Percentiles rank a stretch among this genome's conserved stretches.
Evolutionary conservation across 2,888 invertebrate genomes (phyloP).

Genomic region (Phytoseiulus persimilis): DNA sequence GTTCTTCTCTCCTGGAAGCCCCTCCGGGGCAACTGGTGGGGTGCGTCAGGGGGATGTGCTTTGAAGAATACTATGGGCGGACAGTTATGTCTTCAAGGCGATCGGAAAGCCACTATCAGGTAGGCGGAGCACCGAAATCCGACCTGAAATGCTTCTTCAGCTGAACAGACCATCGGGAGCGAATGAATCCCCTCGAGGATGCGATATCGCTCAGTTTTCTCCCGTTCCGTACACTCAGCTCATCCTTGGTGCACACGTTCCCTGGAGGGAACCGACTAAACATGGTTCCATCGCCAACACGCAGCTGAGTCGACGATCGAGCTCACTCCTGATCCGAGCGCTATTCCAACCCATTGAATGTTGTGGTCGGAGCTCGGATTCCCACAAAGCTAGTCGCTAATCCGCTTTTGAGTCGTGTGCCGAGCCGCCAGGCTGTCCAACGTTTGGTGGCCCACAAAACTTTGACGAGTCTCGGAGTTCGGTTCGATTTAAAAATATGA

Average conservation of each 20-base stretch:
- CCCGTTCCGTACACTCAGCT: not conserved
- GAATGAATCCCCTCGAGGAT: too few relatives aligned
- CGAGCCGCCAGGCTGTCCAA: not conserved
- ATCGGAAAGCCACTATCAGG: too few relatives aligned
- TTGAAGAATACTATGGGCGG: too few relatives aligned
- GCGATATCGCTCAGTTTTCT: not conserved
- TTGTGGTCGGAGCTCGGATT: not conserved
- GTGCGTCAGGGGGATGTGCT: too few relatives aligned
- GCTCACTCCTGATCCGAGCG: not conserved
- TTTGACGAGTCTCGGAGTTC: not conserved
- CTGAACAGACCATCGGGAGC: too few relatives aligned
- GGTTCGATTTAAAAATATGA: conserved; percentile 5
- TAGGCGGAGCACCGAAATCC: too few relatives aligned
- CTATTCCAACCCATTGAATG: not conserved
- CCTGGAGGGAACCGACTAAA: not conserved
- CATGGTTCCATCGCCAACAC: not conserved
- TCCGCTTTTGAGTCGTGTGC: not conserved
- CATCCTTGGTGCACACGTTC: not conserved
- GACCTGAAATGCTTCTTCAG: too few relatives aligned
- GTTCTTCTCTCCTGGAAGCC: too few relatives aligned
- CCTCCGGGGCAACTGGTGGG: too few relatives aligned
- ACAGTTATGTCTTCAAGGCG: too few relatives aligned
- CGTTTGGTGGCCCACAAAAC: not conserved
- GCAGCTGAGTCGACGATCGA: not conserved
- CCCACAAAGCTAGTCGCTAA: conserved; percentile 5